These are phyloP conservation scores for Agonopterix arenella DNA, from an alignment of 2,888 invertebrate species.

Conservation along the genomic window DNA sequence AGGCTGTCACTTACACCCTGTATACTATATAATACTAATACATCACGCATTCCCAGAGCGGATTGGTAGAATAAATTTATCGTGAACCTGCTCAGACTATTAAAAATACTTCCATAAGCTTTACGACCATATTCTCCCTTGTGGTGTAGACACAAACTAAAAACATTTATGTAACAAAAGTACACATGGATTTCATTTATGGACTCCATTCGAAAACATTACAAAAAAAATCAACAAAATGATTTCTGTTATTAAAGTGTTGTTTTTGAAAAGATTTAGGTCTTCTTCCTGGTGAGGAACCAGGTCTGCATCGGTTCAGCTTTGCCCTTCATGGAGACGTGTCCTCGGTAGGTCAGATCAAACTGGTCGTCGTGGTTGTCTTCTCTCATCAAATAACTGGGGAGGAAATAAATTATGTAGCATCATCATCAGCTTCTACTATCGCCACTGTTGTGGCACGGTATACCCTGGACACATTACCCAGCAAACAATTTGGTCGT, in stretches of 20 bases:
- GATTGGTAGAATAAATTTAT: too few relatives aligned
- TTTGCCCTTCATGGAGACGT: conserved; percentile 95
- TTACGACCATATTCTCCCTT: too few relatives aligned
- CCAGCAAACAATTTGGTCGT: too few relatives aligned
- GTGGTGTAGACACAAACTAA: too few relatives aligned
- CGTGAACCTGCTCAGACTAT: too few relatives aligned
- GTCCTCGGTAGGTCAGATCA: conserved; percentile 89
- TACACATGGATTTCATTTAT: too few relatives aligned
- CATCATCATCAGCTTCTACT: neutral
- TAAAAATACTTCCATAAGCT: too few relatives aligned
- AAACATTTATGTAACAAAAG: too few relatives aligned
- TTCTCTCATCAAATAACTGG: conserved; percentile 85
- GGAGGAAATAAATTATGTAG: conserved; percentile 33
- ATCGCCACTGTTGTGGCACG: neutral
- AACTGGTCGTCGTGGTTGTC: conserved; percentile 92
- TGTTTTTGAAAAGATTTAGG: conserved; percentile 14
- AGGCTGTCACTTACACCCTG: too few relatives aligned
- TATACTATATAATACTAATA: too few relatives aligned
- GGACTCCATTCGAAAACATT: neutral
- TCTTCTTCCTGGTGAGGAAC: conserved; percentile 80
- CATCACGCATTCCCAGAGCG: too few relatives aligned
- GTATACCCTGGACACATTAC: too few relatives aligned
- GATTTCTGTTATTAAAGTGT: neutral
- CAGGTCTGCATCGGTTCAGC: conserved; percentile 96
- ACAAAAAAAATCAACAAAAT: neutral